Conservation (phyloP, 2,888 invertebrate species). For the Tricholauxania praeusta region DNA sequence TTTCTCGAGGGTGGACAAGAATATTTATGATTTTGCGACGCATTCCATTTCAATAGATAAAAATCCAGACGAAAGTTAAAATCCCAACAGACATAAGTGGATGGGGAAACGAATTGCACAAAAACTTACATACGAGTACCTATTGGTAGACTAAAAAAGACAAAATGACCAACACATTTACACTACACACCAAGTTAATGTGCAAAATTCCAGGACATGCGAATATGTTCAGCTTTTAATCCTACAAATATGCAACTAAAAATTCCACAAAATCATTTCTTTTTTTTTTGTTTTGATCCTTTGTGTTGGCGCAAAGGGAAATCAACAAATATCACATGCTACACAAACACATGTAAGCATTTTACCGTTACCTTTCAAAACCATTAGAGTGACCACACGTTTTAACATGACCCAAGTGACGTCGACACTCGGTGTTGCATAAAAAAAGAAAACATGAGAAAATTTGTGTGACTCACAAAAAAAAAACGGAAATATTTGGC, state of each 20-base stretch:
- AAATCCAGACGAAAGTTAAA: not conserved
- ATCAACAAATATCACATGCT: too few species aligned
- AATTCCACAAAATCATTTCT: slow-evolving; percentile 36
- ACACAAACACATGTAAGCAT: too few species aligned
- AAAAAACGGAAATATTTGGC: slow-evolving; percentile 31
- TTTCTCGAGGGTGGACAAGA: too few species aligned
- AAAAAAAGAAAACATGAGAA: not conserved
- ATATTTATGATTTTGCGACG: slow-evolving; percentile 14
- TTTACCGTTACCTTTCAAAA: slow-evolving; percentile 10
- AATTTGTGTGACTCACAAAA: slow-evolving; percentile 1
- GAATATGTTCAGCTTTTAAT: slow-evolving; percentile 12
- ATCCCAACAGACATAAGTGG: too few species aligned
- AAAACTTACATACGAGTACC: too few species aligned
- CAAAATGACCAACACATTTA: too few species aligned
- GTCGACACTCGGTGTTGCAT: not conserved
- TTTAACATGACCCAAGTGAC: slow-evolving; percentile 13
- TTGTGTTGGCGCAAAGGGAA: too few species aligned
- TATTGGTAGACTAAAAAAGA: too few species aligned
- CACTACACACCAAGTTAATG: too few species aligned
- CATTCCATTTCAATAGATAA: not conserved
- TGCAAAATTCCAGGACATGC: too few species aligned
- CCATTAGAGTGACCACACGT: slow-evolving; percentile 37
- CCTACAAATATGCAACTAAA: slow-evolving; percentile 22
- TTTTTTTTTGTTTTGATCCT: too few species aligned
- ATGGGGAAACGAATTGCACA: too few species aligned